A percentile compares a stretch with the other conserved stretches of the same genome.
These are phyloP conservation scores for Onychostoma macrolepis DNA, from an alignment of 2,113 vertebrate genomes.

Conservation along the genomic window DNA sequence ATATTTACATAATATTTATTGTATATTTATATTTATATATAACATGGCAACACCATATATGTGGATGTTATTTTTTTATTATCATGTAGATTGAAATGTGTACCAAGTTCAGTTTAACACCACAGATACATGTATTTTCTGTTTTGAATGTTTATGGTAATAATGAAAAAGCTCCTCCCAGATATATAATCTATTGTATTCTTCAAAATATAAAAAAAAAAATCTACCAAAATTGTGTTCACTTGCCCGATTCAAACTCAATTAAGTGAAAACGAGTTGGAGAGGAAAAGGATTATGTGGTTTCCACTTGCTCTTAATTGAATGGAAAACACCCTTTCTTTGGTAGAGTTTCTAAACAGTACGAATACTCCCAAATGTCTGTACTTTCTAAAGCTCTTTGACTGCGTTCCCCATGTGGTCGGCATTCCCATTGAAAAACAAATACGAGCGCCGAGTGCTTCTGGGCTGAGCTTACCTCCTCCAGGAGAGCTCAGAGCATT, in stretches of 20 bases:
- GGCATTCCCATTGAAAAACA: slow-evolving; percentile 62
- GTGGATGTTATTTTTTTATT: background rate
- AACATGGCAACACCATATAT: background rate
- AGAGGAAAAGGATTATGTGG: slow-evolving; percentile 45
- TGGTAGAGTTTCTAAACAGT: slow-evolving; percentile 52
- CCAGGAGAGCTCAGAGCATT: slow-evolving; percentile 64
- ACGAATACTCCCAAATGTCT: slow-evolving; percentile 50
- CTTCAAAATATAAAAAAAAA: background rate
- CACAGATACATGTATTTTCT: background rate
- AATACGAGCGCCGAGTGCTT: slow-evolving; percentile 54
- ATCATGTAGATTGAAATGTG: background rate
- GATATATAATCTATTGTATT: background rate
- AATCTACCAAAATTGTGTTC: background rate
- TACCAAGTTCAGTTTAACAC: background rate
- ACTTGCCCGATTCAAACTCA: slow-evolving; percentile 40
- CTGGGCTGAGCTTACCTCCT: slow-evolving; percentile 56
- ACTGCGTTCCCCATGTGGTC: slow-evolving; percentile 57
- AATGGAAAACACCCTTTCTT: slow-evolving; percentile 54
- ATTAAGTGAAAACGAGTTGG: slow-evolving; percentile 42
- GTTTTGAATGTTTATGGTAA: background rate
- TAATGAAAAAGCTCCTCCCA: background rate
- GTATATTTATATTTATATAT: background rate
- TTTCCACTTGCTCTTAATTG: slow-evolving; percentile 44
- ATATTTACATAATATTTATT: background rate
- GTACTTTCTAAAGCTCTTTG: slow-evolving; percentile 57